Conservation (phyloP, 2,888 invertebrate species). For the Drosophila testacea region DNA sequence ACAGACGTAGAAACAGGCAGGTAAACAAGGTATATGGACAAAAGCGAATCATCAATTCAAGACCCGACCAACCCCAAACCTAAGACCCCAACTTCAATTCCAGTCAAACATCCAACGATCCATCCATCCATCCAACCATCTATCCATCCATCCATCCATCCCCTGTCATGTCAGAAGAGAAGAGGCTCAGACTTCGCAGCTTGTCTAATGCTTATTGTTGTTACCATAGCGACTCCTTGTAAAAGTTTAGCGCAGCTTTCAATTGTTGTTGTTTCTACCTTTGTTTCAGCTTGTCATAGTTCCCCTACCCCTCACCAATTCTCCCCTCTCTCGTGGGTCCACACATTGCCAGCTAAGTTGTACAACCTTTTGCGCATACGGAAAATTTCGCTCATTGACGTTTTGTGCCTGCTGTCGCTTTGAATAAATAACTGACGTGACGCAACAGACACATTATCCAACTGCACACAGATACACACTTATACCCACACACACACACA, state of each 20-base stretch:
- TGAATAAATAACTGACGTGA: constrained; percentile 80
- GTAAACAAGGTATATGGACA: constrained; percentile 35
- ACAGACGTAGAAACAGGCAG: constrained; percentile 12
- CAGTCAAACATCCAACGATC: constrained; percentile 37
- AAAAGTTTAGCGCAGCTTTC: constrained; percentile 57
- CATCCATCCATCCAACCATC: constrained; percentile 62
- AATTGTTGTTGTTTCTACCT: constrained; percentile 50
- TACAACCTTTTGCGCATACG: constrained; percentile 63
- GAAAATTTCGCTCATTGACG: constrained; percentile 78
- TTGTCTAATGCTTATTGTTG: constrained; percentile 60
- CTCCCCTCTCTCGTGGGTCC: constrained; percentile 3
- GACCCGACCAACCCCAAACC: constrained; percentile 25
- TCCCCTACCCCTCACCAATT: not conserved
- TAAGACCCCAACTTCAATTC: constrained; percentile 22
- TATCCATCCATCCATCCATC: constrained; percentile 53
- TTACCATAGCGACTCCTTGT: constrained; percentile 68
- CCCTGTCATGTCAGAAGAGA: constrained; percentile 77
- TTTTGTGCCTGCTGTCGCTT: constrained; percentile 82
- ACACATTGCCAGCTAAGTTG: constrained; percentile 40
- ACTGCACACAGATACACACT: constrained; percentile 32
- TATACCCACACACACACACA: constrained; percentile 8
- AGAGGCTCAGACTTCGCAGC: constrained; percentile 16
- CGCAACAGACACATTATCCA: constrained; percentile 75
- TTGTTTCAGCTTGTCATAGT: constrained; percentile 42
- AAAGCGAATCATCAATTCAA: constrained; percentile 61